Base-by-base conservation (phyloP, 2,113 vertebrate species). In the Oryzias woworae region DNA sequence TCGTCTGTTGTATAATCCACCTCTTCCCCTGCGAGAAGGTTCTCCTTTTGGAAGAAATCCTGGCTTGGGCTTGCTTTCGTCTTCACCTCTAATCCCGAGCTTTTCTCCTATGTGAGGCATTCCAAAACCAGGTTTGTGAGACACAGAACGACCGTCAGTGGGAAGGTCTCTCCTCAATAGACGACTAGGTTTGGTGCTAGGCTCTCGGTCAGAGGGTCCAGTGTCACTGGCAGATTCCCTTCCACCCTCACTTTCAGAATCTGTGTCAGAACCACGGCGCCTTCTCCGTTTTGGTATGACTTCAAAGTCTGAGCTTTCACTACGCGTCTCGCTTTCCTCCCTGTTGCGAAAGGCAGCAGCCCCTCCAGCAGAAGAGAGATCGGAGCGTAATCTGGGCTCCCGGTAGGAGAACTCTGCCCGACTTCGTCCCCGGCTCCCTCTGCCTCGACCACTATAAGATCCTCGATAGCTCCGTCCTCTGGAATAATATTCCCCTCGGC, bases 301-400 rank as follows among this genome's bases (percentile, higher is more conserved):
- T 79, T 98, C 97, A 78, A 97, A 96, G 84, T 99, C 98, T 0
- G 98, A 99, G 81, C 96, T 99, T 85, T 99, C 98, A 5, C 98
- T 99, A 15, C 96, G 95, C 0, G 97, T 98, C 84, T 98, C 97
- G 4, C 97, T 99, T 84, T 98, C 97, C 70, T 98, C 97, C 31
- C 96, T 88, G 66, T 94, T 95, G 42, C 96, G 93, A 50, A 92
- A 92, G 14, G 81, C 81, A 17, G 81, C 71, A 2, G 84, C 79
- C 1, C 85, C 88, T 3, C 85, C 75, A 4, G 55, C 73, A 18
- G 78, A 88, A 44, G 94, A 90, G 8, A 92, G 80, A 17, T 99
- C 96, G 1, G 91, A 68, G 36, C 95, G 94, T 4, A 93, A 92
- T 20, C 96, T 94, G 13, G 87, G 89, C 80, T 99, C 97, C 83